These are phyloP conservation scores for Drosophila formosana DNA, from an alignment of 2,888 invertebrate genomes.

Conservation along the genomic window DNA sequence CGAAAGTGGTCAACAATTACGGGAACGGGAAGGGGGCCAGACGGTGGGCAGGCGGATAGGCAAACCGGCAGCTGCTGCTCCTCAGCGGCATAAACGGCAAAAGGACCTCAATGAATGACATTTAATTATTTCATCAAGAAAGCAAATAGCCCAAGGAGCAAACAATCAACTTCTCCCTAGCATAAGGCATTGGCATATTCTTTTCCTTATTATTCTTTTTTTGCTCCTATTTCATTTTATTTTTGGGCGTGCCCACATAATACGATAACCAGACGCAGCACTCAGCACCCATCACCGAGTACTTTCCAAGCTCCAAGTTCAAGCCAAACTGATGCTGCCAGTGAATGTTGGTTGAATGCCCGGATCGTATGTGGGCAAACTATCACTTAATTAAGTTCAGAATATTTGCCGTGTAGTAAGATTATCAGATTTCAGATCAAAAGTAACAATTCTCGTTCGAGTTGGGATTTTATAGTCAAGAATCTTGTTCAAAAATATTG, in stretches of 20 bases:
- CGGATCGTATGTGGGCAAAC: constrained; percentile 20
- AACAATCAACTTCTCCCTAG: constrained; percentile 68
- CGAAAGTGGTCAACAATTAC: constrained; percentile 78
- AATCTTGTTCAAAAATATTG: too few species aligned
- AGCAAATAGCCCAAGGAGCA: constrained; percentile 77
- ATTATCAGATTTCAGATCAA: constrained; percentile 21
- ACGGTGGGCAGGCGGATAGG: constrained; percentile 3
- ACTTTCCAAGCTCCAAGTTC: constrained; percentile 10
- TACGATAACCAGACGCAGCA: constrained; percentile 27
- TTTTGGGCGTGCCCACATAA: constrained; percentile 35
- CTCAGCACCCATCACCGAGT: constrained; percentile 10
- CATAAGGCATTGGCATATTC: constrained; percentile 63
- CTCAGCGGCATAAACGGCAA: constrained; percentile 38
- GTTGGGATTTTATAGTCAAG: too few species aligned
- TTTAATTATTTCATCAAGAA: constrained; percentile 81
- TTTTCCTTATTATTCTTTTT: constrained; percentile 20
- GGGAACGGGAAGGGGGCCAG: constrained; percentile 12
- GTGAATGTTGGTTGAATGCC: constrained; percentile 17
- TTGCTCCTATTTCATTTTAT: background rate
- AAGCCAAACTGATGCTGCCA: constrained; percentile 1
- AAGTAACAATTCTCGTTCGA: background rate
- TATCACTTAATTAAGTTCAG: constrained; percentile 19
- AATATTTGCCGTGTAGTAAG: constrained; percentile 21
- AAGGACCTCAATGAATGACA: constrained; percentile 76
- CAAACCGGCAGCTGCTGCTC: constrained; percentile 39